Base-by-base conservation (phyloP, 2,113 vertebrate species). In the Dicaeum eximium region DNA sequence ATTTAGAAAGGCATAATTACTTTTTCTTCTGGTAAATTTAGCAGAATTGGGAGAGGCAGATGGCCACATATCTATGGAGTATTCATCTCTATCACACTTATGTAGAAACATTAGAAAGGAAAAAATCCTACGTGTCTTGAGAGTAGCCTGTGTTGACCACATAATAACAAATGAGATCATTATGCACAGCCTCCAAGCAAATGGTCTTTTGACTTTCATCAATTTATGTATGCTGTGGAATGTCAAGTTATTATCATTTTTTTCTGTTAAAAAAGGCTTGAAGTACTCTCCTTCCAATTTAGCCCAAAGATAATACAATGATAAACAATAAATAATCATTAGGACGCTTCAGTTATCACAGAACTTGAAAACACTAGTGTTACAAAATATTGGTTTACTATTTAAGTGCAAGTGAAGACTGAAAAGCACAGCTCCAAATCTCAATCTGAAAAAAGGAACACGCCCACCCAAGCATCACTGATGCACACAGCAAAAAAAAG, bases 1-100 rank as follows among this genome's bases (percentile, higher is more conserved):
- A 86, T 93, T 92, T 95, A 95, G 87, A 67, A 95, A 90, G 61
- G 54, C 50, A 45, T 40, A 86, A 93, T 90, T 88, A 88, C 72
- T 93, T 92, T 92, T 93, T 94, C 65, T 95, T 80, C 82, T 67
- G 72, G 44, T 84, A 94, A 96, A 94, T 88, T 84, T 69, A 96
- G 71, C 0, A 0, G 69, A 96, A 94, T 79, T 92, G 87, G 93
- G 77, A 86, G 53, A 90, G 93, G 51, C 92, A 95, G 90, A 95
- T 92, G 86, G 92, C 53, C 65, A 61, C 79, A 42, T 72, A 88
- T 88, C 93, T 95, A 50, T 13, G 28, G 75, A 84, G 44, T 61
- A 83, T 53, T 92, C 69, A 90, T 81, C 85, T 90, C 88, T 90
- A 84, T 94, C 89, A 90, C 75, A 84, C 61, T 84, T 86, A 93